These are phyloP conservation scores for Seriola rivoliana DNA, from an alignment of 2,113 vertebrate genomes.

Conservation along the genomic window DNA sequence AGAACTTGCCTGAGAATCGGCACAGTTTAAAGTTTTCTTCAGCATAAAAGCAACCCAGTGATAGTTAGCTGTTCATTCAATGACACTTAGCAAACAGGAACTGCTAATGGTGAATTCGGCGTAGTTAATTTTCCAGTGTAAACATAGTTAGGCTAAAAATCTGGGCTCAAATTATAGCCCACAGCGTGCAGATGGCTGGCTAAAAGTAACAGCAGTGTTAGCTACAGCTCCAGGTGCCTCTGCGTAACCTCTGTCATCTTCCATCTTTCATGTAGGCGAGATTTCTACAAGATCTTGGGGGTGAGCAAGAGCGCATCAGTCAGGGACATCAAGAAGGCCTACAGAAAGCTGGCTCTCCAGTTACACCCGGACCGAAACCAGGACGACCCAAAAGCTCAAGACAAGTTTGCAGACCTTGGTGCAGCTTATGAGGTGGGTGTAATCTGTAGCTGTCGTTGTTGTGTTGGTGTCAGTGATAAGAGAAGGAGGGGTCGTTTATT, in stretches of 20 bases:
- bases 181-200: not conserved
- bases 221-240: not conserved
- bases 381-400: conserved; percentile 94
- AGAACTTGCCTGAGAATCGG: not conserved
- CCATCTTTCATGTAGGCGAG: conserved; percentile 84
- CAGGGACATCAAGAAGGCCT: conserved; percentile 98
- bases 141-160: not conserved
- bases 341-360: conserved; percentile 96
- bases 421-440: conserved; percentile 94
- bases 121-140: not conserved
- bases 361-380: conserved; percentile 96
- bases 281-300: conserved; percentile 97
- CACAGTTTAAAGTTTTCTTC: not conserved
- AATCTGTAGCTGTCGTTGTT: not conserved
- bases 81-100: no score
- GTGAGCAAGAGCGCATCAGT: conserved; percentile 92
- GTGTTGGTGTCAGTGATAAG: no score
- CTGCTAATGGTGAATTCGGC: not conserved
- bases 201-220: not conserved
- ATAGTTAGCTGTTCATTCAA: no score
- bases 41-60: not conserved
- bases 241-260: not conserved
- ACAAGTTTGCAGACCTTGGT: conserved; percentile 97
- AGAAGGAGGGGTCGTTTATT: not conserved
- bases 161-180: not conserved